Base-by-base conservation (phyloP, 2,797 vertebrate genomes). In the Erithacus rubecula region DNA sequence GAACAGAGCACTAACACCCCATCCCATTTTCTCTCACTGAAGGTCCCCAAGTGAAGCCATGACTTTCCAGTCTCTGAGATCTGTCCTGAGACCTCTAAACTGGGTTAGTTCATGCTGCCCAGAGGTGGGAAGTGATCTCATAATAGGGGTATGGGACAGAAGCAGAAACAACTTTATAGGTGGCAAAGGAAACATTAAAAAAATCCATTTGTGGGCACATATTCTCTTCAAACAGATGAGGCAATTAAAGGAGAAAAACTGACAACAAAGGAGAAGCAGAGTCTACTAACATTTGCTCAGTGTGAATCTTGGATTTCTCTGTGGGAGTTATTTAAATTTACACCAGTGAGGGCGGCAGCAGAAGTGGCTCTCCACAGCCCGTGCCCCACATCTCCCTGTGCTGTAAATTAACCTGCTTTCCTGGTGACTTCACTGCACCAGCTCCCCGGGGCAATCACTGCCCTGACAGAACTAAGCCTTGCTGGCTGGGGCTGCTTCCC, bases 321-420 rank as follows among this genome's bases (percentile, higher is more conserved):
- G 93, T 96, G 93, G 90, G 92, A 91, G 88, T 95, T 95, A 84
- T 56, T 96, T 92, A 94, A 94, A 95, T 96, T 95, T 90, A 89
- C 93, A 84, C 86, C 80, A 21, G 70, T 36, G 86, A 83, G 92
- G 75, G 80, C 29, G 46, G 90, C 91, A 82, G 88, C 83, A 86
- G n/a, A 76, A 95, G 91, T 72, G 88, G 41, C 92, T 95, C 87
- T 93, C 32, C 87, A 56, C 77, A 93, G 90, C 96, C 85, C 2
- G 12, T 94, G 82, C 82, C 94, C 96, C 90, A 46, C 83, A 41
- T 79, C 91, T 88, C 95, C 91, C 83, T 3, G 87, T 86, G 91
- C 85, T 10, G 5, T 94, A 94, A 96, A 96, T 96, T 89, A 91
- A 86, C 80, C 92, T 82, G 70, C 90, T 82, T 94, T 95, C 63